These are phyloP conservation scores for Pristionchus fissidentatus DNA, from an alignment of 2,888 invertebrate genomes.

Conservation along the genomic window DNA sequence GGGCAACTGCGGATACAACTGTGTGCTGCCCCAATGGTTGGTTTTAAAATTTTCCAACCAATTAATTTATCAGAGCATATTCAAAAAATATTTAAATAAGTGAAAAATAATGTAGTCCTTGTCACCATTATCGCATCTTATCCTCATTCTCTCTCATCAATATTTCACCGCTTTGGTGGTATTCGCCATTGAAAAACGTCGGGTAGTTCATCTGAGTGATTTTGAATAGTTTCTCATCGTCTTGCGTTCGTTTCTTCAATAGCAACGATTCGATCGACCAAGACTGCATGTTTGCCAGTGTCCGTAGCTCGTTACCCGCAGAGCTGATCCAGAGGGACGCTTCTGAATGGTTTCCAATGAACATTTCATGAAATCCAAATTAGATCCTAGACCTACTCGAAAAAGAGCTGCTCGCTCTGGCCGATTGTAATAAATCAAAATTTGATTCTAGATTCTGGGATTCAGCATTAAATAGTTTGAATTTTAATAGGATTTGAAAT, in stretches of 20 bases:
- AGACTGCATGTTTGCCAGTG: neutral
- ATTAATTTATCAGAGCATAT: neutral
- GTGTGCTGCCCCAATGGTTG: slow-evolving; percentile 73
- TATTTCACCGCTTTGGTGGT: neutral
- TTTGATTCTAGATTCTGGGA: neutral
- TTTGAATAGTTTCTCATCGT: slow-evolving; percentile 3
- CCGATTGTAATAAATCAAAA: neutral
- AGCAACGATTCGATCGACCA: neutral
- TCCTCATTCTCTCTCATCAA: neutral
- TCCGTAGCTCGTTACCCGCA: slow-evolving; percentile 49
- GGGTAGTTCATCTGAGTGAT: slow-evolving; percentile 27
- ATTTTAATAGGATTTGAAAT: no score
- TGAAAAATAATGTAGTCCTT: neutral
- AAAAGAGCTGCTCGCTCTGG: neutral
- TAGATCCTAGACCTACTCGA: no score
- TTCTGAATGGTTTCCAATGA: slow-evolving; percentile 40
- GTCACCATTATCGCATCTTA: neutral
- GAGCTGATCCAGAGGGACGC: slow-evolving; percentile 54
- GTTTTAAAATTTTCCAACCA: neutral
- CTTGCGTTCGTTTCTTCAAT: neutral
- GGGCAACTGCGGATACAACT: slow-evolving; percentile 66
- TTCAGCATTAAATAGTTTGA: no score
- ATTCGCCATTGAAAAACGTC: slow-evolving; percentile 2
- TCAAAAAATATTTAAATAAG: neutral
- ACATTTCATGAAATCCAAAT: no score